Conservation (phyloP, 2,113 vertebrate genomes). For the Mus pahari region DNA sequence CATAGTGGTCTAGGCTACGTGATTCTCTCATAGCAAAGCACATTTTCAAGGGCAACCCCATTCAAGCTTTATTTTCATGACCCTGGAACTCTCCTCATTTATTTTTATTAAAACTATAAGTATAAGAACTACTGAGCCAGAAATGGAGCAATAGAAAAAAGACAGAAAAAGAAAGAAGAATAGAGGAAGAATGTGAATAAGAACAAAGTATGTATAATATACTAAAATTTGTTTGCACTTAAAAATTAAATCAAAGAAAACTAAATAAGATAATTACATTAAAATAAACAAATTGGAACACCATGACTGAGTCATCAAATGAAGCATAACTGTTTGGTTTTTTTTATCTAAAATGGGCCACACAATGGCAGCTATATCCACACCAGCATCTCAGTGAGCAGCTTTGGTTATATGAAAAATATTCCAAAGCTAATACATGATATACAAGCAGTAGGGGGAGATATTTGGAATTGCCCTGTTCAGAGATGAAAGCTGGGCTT, state of each 20-base stretch:
- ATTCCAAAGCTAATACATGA: not conserved
- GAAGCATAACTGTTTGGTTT: not conserved
- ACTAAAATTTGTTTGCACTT: no score
- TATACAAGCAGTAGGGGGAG: not conserved
- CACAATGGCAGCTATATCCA: no score
- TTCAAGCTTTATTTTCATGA: not conserved
- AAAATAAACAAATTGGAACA: not conserved
- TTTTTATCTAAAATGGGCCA: not conserved
- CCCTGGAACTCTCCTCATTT: not conserved
- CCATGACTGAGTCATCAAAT: not conserved
- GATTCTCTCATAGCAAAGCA: not conserved
- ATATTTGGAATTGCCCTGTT: no score
- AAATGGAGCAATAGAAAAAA: not conserved
- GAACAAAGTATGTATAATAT: not conserved
- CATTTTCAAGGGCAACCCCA: no score
- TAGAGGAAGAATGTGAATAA: not conserved
- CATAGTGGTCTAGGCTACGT: no score
- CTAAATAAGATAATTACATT: no score
- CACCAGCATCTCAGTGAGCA: no score
- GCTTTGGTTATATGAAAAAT: not conserved
- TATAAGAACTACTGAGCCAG: not conserved
- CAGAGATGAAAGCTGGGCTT: not conserved
- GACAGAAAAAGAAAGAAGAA: not conserved
- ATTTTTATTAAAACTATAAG: not conserved
- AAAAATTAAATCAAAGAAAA: not conserved